A percentile compares a stretch with the other conserved stretches of the same genome.
phyloP scores from a whole-genome alignment of 2,888 invertebrate species.

The Sepiola atlantica region DNA sequence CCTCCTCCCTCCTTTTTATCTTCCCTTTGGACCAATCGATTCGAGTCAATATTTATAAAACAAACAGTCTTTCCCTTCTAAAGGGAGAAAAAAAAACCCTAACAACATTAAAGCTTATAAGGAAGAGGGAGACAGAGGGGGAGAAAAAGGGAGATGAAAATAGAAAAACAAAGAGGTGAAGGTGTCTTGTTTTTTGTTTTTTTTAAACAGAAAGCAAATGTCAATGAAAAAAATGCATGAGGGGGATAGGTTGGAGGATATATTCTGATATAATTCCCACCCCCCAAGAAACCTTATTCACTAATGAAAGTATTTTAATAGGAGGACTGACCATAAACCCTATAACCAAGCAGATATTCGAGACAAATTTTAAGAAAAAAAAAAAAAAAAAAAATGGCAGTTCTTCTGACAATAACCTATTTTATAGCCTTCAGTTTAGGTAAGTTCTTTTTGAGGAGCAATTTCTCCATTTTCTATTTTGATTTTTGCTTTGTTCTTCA shows the following conservation, averaged over 20 bases:
- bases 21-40: neutral
- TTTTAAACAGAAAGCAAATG: neutral
- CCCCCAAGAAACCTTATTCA: neutral
- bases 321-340: neutral
- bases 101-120: neutral
- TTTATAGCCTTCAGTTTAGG: neutral
- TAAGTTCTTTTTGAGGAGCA: neutral
- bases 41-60: neutral
- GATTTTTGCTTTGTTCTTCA: neutral
- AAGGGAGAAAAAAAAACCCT: neutral
- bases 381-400: neutral
- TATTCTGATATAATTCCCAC: neutral
- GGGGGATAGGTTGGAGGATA: neutral
- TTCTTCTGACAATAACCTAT: neutral
- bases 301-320: neutral
- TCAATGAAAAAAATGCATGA: neutral
- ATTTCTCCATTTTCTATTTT: neutral
- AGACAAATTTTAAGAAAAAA: neutral
- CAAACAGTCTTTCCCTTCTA: neutral
- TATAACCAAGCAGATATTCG: neutral
- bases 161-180: neutral
- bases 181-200: neutral
- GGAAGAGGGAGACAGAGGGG: neutral
- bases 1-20: no score
- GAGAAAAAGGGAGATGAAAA: neutral